Conservation (phyloP, 2,888 invertebrate genomes). For the Bombylius major region DNA sequence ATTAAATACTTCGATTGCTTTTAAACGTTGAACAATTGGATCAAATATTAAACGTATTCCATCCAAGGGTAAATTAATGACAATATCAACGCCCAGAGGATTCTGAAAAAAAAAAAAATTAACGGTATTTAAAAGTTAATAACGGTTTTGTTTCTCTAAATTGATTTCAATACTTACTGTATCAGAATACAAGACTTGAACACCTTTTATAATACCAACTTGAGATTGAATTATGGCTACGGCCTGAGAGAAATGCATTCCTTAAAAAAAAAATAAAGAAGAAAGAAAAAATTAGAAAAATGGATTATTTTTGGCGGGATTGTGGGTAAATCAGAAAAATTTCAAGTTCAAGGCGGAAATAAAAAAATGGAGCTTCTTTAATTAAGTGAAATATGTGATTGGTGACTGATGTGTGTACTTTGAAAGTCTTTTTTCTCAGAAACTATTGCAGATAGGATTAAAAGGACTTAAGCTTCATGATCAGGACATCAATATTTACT, state of each 20-base stretch:
- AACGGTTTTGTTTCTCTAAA: too few species aligned
- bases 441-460: too few species aligned
- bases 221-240: constrained; percentile 93
- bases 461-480: too few species aligned
- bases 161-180: constrained; percentile 46
- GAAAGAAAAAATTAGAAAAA: background rate
- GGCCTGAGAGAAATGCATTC: constrained; percentile 97
- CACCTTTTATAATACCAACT: constrained; percentile 87
- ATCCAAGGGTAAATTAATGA: constrained; percentile 92
- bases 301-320: too few species aligned
- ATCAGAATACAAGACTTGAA: constrained; percentile 94
- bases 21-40: constrained; percentile 84
- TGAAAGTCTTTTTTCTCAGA: too few species aligned
- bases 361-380: too few species aligned
- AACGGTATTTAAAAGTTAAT: background rate
- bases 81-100: constrained; percentile 88
- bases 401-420: too few species aligned
- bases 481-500: too few species aligned
- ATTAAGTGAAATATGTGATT: too few species aligned
- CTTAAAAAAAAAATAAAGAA: constrained; percentile 38
- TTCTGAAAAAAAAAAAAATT: constrained; percentile 50
- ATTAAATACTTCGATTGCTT: constrained; percentile 95
- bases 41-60: constrained; percentile 95
- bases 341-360: too few species aligned
- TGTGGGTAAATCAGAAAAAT: too few species aligned